Base-by-base conservation (phyloP, 2,888 invertebrate species). In the Eupithecia subfuscata region DNA sequence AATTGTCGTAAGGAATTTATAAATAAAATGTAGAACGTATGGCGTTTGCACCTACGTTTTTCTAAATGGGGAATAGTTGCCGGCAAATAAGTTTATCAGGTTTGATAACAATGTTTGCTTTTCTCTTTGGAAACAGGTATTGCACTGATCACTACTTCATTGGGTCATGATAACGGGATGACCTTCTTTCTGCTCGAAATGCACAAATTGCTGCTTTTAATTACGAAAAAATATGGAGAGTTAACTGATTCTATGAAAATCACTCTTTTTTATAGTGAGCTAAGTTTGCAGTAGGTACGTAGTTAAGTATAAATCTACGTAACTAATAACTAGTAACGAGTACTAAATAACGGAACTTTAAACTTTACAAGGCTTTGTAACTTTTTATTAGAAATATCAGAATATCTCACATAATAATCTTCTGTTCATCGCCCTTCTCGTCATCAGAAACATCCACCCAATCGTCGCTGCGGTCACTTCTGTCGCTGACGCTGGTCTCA, bases 391-490 rank as follows among this genome's bases (percentile, higher is more conserved):
- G 14, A 56, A 56, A 11, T 34, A 63, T 30, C 63, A 25, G n/a
- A 67, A 40, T 14, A 45, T 95, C 96, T 95, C 87, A 96, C 96
- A 96, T 95, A 69, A 96, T 95, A 81, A 96, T 95, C 80, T 95
- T 93, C 80, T 93, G 94, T 76, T 94, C 92, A 70, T 92, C 92
- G 81, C 88, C 91, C 80, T 93, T 93, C 79, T 95, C 95, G 80
- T 95, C 95, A 84, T 96, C 96, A 8, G 96, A 95, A 18, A 96
- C 91, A 83, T 96, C 96, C 63, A 96, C 95, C 96, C 96, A 96
- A 82, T 96, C 96, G 79, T 96, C 96, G 79, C 96, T 96, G 25
- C 95, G 91, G 82, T 96, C 96, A 80, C 96, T 96, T 9, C 95
- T 90, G 81, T 96, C 96, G 82, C 96, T 96, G 70, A 93, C 94